A percentile compares a stretch with the other conserved stretches of the same genome.
Evolutionary conservation across 2,888 invertebrate genomes (phyloP).

Genomic region (Torymus aiolomorphi): DNA sequence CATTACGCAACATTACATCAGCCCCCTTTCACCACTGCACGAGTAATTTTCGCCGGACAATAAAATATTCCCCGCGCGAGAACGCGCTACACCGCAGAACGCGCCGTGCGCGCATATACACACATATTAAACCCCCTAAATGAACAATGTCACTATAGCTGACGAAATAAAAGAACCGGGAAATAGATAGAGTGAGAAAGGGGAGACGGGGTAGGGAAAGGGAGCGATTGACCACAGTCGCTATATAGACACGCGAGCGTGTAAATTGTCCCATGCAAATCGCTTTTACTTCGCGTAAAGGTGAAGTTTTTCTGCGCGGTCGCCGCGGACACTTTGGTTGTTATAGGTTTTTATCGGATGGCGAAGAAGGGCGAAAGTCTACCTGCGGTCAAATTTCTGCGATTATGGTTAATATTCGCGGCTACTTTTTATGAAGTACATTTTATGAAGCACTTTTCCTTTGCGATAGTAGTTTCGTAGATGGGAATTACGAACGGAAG

Average conservation of each 20-base stretch:
- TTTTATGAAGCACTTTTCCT: too few relatives aligned
- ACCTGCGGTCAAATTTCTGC: slow-evolving; percentile 30
- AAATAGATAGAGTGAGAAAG: neutral
- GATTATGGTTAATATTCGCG: slow-evolving; percentile 35
- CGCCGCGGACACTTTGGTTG: slow-evolving; percentile 14
- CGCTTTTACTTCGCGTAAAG: slow-evolving; percentile 38
- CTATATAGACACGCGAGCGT: slow-evolving; percentile 43
- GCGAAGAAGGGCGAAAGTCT: slow-evolving; percentile 18
- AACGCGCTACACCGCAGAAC: slow-evolving; percentile 14
- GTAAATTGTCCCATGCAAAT: slow-evolving; percentile 51
- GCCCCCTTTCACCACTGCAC: slow-evolving; percentile 11
- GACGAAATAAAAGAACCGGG: slow-evolving; percentile 3
- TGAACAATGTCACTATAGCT: slow-evolving; percentile 20
- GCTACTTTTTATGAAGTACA: too few relatives aligned
- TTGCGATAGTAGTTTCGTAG: too few relatives aligned
- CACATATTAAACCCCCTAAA: slow-evolving; percentile 5
- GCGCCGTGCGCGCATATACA: neutral
- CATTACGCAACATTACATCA: slow-evolving; percentile 2
- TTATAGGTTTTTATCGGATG: neutral
- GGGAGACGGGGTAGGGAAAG: slow-evolving; percentile 53
- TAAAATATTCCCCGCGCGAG: slow-evolving; percentile 26
- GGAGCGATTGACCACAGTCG: slow-evolving; percentile 56
- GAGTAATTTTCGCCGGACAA: slow-evolving; percentile 25
- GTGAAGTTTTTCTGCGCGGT: slow-evolving; percentile 21
- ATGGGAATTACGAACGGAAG: too few relatives aligned